phyloP scores from a whole-genome alignment of 2,888 invertebrate genomes.

The Mesopsocus fuscifrons region DNA sequence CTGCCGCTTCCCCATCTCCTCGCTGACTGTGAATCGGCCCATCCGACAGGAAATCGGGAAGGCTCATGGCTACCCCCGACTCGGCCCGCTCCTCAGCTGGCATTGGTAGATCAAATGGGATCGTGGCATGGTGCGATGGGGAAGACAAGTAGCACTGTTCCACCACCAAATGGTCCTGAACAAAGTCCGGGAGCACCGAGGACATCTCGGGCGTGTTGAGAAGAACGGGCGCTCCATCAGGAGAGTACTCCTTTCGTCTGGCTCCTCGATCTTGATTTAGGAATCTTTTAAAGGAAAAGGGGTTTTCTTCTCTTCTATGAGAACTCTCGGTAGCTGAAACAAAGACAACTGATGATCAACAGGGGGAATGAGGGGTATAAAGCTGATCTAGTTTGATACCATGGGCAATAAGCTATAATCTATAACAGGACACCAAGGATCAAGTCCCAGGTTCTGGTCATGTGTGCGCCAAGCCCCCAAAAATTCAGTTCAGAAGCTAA shows the following conservation, averaged over 20 bases:
- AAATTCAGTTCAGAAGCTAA: too few relatives aligned
- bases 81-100: conserved; percentile 16
- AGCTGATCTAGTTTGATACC: too few relatives aligned
- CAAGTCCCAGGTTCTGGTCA: too few relatives aligned
- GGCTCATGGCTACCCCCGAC: conserved; percentile 28
- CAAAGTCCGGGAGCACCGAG: conserved; percentile 50
- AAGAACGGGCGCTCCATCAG: conserved; percentile 17
- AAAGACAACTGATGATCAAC: too few relatives aligned
- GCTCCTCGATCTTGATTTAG: conserved; percentile 48
- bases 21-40: conserved; percentile 34
- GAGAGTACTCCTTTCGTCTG: conserved; percentile 48
- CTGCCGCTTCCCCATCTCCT: conserved; percentile 8
- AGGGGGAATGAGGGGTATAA: too few relatives aligned
- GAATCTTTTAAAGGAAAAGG: conserved; percentile 74
- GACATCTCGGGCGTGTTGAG: conserved; percentile 17
- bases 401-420: too few relatives aligned
- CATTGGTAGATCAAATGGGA: conserved; percentile 23
- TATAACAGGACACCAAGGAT: too few relatives aligned
- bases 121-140: conserved; percentile 1
- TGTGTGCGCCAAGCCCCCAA: too few relatives aligned
- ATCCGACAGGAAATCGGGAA: conserved; percentile 53
- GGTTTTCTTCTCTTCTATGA: conserved; percentile 46
- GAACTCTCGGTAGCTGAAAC: conserved; percentile 27
- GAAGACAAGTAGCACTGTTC: conserved; percentile 45
- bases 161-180: conserved; percentile 71